Conservation (phyloP, 2,797 vertebrate species). For the Anabacerthia variegaticeps region DNA sequence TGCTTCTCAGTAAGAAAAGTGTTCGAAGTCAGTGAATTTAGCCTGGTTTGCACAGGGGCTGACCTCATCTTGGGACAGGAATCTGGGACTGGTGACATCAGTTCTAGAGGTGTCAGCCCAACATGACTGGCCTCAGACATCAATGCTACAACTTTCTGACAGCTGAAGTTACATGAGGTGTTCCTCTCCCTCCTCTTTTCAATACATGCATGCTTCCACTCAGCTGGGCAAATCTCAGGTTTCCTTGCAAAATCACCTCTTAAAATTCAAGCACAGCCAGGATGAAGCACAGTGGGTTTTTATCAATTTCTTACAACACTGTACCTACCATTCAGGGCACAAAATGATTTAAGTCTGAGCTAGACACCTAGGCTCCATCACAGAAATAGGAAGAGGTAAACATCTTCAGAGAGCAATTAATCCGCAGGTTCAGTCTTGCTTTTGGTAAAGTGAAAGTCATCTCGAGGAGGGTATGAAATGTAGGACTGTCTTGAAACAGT, state of each 20-base stretch:
- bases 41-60: background rate
- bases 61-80: background rate
- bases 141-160: background rate
- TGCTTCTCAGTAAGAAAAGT: background rate
- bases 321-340: background rate
- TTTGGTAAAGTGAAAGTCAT: background rate
- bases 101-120: background rate
- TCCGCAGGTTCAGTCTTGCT: background rate
- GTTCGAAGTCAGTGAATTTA: background rate
- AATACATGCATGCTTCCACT: background rate
- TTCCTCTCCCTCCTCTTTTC: background rate
- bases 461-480: background rate
- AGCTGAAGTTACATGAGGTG: background rate
- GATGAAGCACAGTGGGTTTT: background rate
- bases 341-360: background rate
- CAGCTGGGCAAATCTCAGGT: background rate
- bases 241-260: background rate
- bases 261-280: background rate
- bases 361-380: background rate
- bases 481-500: background rate
- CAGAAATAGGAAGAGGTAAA: background rate
- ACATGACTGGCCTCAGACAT: background rate
- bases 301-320: background rate
- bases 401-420: constrained; percentile 9
- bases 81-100: background rate